Evolutionary conservation across 2,888 invertebrate genomes (phyloP), one percentile per base, ranked within the genome.

Genomic region (Athetis lepigone): DNA sequence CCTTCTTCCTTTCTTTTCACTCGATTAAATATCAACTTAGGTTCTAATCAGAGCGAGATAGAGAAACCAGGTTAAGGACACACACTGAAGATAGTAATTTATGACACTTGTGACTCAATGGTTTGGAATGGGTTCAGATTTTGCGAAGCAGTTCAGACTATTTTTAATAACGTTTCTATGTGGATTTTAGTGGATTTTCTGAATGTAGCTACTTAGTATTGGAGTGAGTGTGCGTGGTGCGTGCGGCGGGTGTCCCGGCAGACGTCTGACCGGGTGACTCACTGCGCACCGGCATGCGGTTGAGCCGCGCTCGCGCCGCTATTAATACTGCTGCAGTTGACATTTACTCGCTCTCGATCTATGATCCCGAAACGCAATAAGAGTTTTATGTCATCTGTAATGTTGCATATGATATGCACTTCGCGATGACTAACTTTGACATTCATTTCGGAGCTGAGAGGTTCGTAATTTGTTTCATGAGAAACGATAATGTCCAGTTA

Each of bases 301-400:
- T 81, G 77, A 77, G 70, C 70, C 66, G 78, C 84, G 84, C 81
- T 55, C 70, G 64, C 76, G 75, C 84, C 78, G 73, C 91, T 94
- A 94, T 92, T 92, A 93, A 93, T 94, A 94, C 90, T 73, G 84
- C 81, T 88, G 87, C 90, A 88, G 88, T 90, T 94, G 95, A 93
- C 94, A 95, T 95, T 94, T 94, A 87, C 88, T 86, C 88, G 92
- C 83, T 90, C 94, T 84, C 90, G 86, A 91, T 92, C 91, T 90
- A 88, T 85, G 85, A 88, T 89, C 89, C 89, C 84, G 80, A 88
- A 90, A 86, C 84, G 85, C 85, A 83, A 81, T 79, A 60, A 54
- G 59, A 82, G 83, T 82, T 83, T 78, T 78, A 80, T 84, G 77
- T 81, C 82, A 83, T 71, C 71, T 21, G 52, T 55, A 63, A 54